Evolutionary conservation across 2,888 invertebrate species (phyloP), one percentile per base, ranked within the genome.

Genomic region (Anticlea derivata): DNA sequence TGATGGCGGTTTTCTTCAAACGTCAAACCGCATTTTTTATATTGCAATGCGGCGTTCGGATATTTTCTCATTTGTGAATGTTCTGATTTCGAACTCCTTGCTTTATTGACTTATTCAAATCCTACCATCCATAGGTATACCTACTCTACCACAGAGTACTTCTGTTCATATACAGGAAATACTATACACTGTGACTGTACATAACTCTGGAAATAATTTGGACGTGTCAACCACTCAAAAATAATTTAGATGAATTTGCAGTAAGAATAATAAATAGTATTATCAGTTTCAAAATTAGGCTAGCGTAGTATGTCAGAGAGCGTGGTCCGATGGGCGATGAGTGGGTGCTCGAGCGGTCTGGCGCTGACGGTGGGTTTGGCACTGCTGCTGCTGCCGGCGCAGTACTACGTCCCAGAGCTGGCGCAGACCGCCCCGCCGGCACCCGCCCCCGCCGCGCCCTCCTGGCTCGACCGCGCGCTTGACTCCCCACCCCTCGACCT

Each of bases 381-480:
- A 24, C 60, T 87, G 55, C 62, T 86, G 49, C 63, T 84, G 59
- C 55, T 87, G 54, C 80, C 89, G 27, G 75, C 72, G 50, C 81
- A 82, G 53, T 86, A 85, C 58, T 81, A 72, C 51, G 68, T 81
- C 53, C 85, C 81, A 5, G 78, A 83, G 27, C 54, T 75, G n/a
- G 68, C 66, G 17, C 53, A 67, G 20, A 38, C 59, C 33, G 40
- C 26, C 8, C 20, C 38, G 7, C 44, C 50, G 10, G 45, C 47
- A 10, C 38, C 41, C 27, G 35, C 45, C 29, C 47, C 51, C 20
- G 26, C 33, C 7, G 26, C 44, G n/a, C 37, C 61, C 11, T 10
- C 29, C 11, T 30, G 44, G 43, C 34, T 33, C 8, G 41, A 43
- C 5, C 43, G 44, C 61, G 35, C 57, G 57, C 12, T 46, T 7